Percentiles rank a stretch among this genome's conserved stretches.
Conservation (phyloP, 2,797 vertebrate genomes). For the Delichon dasypus region DNA sequence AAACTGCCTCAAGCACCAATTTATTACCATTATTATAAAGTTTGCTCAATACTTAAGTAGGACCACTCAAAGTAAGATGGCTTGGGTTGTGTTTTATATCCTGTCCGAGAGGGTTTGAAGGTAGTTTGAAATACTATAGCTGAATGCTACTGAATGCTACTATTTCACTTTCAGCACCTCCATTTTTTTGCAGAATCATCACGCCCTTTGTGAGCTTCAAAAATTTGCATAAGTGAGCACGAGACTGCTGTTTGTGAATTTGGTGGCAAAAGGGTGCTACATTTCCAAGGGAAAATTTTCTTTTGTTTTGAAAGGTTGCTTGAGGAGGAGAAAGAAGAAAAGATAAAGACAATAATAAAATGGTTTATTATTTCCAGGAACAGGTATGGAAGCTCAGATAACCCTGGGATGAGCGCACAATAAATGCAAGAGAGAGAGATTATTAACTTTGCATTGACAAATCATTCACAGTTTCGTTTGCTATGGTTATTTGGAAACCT, state of each 20-base stretch:
- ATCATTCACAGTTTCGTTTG: slow-evolving; percentile 58
- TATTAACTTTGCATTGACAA: slow-evolving; percentile 51
- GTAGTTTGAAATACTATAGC: not conserved
- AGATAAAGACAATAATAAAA: slow-evolving; percentile 64
- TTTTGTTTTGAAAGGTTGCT: not conserved
- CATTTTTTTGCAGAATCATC: not conserved
- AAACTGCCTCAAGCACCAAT: slow-evolving; percentile 81
- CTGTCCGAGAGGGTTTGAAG: not conserved
- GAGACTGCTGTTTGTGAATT: not conserved
- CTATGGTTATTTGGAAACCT: slow-evolving; percentile 21
- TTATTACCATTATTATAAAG: slow-evolving; percentile 72
- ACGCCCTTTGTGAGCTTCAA: not conserved
- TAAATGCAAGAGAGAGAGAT: slow-evolving; percentile 26
- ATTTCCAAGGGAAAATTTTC: not conserved
- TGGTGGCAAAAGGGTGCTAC: not conserved
- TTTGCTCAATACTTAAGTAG: slow-evolving; percentile 60
- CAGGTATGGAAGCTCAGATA: slow-evolving; percentile 9
- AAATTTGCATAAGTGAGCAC: not conserved
- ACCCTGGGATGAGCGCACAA: slow-evolving; percentile 10
- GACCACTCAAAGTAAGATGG: slow-evolving; percentile 69
- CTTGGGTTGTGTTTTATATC: not conserved
- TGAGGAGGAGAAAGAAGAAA: slow-evolving; percentile 34
- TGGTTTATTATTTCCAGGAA: slow-evolving; percentile 59
- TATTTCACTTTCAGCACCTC: not conserved
- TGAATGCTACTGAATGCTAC: not conserved